Base-by-base conservation (phyloP, 92 coral and sea anemone genomes). In the Paragorgia papillata region DNA sequence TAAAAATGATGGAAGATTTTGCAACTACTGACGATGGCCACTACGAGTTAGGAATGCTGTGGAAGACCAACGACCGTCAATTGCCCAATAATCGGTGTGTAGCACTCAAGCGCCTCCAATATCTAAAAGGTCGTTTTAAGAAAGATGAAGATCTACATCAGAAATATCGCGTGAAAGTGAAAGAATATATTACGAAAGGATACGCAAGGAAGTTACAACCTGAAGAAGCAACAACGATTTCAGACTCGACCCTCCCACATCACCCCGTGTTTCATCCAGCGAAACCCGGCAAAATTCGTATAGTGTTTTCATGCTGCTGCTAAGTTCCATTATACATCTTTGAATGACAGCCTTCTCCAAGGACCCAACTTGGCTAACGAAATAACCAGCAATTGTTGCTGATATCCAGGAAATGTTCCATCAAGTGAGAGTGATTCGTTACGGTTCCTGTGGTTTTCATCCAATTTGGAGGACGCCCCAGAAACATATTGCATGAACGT, bases 261-360 rank as follows among this genome's bases (percentile, higher is more conserved):
- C 75, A 68, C 30, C 75, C 57, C 1, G 75, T 68, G 0, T 21
- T 68, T 26, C 57, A 68, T 30, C 75, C 75, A 0, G 33, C 24
- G 1, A 68, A 68, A 25, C 75, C 75, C 1, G 41, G 41, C 22
- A 68, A 68, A n/a, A 3, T 68, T 9, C 59, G 75, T n/a, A 48
- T 68, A 2, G 75, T 68, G 2, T 48, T 41, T 20, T n/a, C 57
- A 44, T 24, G 57, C 57, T 24, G 75, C 75, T 9, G 75, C 75
- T 17, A 68, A 22, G 9, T 68, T 44, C 22, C 28, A 17, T n/a
- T 34, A 53, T 0, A 68, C 57, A 27, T 68, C 75, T 4, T 15
- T 68, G 37, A 68, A 68, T 24, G 58, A 68, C 50, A 43, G 26
- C 49, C 58, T 68, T 0, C 37, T 68, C 7, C 75, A 68, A 10